These are phyloP conservation scores for Phenganax subtilis DNA, from an alignment of 92 coral and sea anemone species.

Conservation along the genomic window DNA sequence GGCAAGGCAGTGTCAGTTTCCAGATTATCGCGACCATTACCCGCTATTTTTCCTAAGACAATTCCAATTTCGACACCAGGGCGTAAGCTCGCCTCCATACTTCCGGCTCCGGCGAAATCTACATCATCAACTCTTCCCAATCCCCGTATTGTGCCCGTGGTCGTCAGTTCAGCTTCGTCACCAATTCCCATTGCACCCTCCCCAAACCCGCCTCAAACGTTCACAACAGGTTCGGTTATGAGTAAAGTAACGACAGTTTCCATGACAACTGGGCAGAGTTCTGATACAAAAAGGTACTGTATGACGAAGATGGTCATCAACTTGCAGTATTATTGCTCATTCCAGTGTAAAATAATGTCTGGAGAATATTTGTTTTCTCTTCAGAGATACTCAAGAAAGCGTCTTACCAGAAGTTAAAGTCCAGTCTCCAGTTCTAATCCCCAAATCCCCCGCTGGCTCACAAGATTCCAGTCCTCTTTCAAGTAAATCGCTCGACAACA, in stretches of 20 bases:
- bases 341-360: neutral
- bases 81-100: conserved; percentile 73
- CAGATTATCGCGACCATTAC: conserved; percentile 73
- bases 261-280: conserved; percentile 42
- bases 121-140: conserved; percentile 50
- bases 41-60: conserved; percentile 75
- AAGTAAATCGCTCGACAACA: conserved; percentile 16
- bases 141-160: conserved; percentile 68
- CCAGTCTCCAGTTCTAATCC: conserved; percentile 17
- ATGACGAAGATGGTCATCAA: neutral
- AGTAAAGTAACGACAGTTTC: conserved; percentile 44
- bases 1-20: conserved; percentile 57
- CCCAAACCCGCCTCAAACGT: conserved; percentile 55
- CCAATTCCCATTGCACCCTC: conserved; percentile 50
- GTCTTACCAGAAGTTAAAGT: conserved; percentile 14
- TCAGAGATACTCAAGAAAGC: conserved; percentile 13
- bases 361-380: neutral
- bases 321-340: neutral
- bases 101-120: conserved; percentile 92
- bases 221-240: conserved; percentile 43
- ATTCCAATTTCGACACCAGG: conserved; percentile 54
- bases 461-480: conserved; percentile 15
- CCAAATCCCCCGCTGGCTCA: neutral
- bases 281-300: conserved; percentile 16
- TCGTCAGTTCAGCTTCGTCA: conserved; percentile 45